Conservation (phyloP, 1,140 invertebrate species). For the Nebria ingens region DNA sequence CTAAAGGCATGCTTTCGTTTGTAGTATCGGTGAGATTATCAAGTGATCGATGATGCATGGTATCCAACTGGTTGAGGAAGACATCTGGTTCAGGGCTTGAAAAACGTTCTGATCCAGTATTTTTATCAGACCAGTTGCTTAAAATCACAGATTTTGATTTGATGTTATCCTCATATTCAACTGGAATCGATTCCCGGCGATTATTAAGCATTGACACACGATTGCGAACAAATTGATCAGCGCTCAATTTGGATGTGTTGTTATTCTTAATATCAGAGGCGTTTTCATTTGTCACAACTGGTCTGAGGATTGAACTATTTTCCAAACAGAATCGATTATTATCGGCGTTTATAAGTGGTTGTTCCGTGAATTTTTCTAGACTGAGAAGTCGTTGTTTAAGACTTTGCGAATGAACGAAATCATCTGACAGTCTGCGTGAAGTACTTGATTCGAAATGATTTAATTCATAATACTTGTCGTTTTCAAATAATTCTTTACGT, state of each 20-base stretch:
- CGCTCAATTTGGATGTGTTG: slow-evolving; percentile 3
- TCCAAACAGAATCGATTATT: slow-evolving; percentile 16
- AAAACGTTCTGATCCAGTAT: slow-evolving; percentile 17
- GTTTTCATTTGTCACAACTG: background rate
- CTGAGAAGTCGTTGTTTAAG: slow-evolving; percentile 60
- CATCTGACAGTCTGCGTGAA: slow-evolving; percentile 41
- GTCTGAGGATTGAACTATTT: background rate
- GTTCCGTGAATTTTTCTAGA: slow-evolving; percentile 41
- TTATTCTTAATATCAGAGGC: slow-evolving; percentile 20
- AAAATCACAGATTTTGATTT: slow-evolving; percentile 1
- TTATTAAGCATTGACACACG: slow-evolving; percentile 3
- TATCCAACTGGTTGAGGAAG: slow-evolving; percentile 27
- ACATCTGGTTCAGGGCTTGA: slow-evolving; percentile 27
- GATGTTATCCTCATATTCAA: background rate
- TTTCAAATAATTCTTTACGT: slow-evolving; percentile 72
- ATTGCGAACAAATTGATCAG: background rate
- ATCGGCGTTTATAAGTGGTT: slow-evolving; percentile 20
- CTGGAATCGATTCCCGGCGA: background rate
- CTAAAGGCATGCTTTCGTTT: slow-evolving; percentile 33
- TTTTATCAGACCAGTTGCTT: background rate
- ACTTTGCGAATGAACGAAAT: slow-evolving; percentile 50
- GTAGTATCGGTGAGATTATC: slow-evolving; percentile 32
- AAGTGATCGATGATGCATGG: slow-evolving; percentile 24
- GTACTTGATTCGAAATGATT: slow-evolving; percentile 27
- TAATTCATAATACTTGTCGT: slow-evolving; percentile 34